Evolutionary conservation across 2,888 invertebrate genomes (phyloP).

Genomic region (Mesoligia furuncula): DNA sequence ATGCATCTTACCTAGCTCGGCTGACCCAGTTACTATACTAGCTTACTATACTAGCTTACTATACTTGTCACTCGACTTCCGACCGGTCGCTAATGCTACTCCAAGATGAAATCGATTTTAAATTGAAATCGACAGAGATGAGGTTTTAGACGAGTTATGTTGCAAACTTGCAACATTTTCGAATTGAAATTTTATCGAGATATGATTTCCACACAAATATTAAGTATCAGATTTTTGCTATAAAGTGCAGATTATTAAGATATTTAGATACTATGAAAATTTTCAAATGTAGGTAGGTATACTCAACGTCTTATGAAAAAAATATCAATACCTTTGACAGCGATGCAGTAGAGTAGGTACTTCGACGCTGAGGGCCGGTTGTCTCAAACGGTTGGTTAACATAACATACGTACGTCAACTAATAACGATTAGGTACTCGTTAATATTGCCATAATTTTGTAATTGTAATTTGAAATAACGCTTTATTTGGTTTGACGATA

Average conservation of each 20-base stretch:
- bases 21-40: conserved; percentile 70
- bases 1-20: conserved; percentile 72
- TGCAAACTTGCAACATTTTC: conserved; percentile 31
- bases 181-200: background rate
- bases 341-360: too few species aligned
- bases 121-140: conserved; percentile 45
- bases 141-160: conserved; percentile 14
- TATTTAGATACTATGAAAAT: background rate
- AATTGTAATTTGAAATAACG: too few species aligned
- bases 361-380: too few species aligned
- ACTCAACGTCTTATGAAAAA: background rate
- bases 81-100: conserved; percentile 51
- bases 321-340: background rate
- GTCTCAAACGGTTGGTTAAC: too few species aligned
- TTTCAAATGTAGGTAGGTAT: background rate
- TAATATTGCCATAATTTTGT: too few species aligned
- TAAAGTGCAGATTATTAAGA: background rate
- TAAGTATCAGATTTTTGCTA: background rate
- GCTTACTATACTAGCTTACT: conserved; percentile 50
- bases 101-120: conserved; percentile 55
- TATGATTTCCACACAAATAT: background rate
- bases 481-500: too few species aligned
- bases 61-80: conserved; percentile 53
- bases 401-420: too few species aligned
- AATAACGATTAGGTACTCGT: too few species aligned